phyloP scores from a whole-genome alignment of 1,140 invertebrate genomes.

The Coboldia fuscipes region DNA sequence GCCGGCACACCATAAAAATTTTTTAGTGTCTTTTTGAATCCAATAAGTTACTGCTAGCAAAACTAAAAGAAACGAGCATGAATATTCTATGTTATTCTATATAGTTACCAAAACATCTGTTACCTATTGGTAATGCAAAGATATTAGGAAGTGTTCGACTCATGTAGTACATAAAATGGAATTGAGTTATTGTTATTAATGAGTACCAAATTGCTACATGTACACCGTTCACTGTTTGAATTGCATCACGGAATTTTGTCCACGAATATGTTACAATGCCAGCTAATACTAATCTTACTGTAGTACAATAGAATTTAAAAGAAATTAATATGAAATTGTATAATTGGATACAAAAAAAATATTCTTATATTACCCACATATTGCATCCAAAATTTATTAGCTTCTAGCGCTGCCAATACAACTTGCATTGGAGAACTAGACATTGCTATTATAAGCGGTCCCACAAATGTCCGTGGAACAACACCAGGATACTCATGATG shows the following conservation, averaged over 20 bases:
- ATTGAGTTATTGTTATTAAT: constrained; percentile 72
- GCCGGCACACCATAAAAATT: constrained; percentile 68
- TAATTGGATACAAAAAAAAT: background rate
- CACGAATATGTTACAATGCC: constrained; percentile 52
- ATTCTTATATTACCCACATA: constrained; percentile 52
- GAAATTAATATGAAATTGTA: constrained; percentile 3
- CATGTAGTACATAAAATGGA: constrained; percentile 95
- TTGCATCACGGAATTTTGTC: constrained; percentile 41
- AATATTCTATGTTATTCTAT: too few relatives aligned
- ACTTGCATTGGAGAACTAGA: constrained; percentile 56
- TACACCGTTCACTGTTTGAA: constrained; percentile 55
- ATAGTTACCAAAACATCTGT: too few relatives aligned
- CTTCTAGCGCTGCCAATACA: constrained; percentile 39
- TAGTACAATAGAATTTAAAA: constrained; percentile 23
- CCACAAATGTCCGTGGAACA: constrained; percentile 90
- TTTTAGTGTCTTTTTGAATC: constrained; percentile 50
- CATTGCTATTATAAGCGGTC: constrained; percentile 65
- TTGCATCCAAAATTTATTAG: constrained; percentile 76
- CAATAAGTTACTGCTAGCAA: constrained; percentile 68
- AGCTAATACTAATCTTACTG: constrained; percentile 67
- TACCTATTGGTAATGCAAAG: constrained; percentile 82
- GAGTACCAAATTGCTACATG: constrained; percentile 65
- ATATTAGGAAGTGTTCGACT: constrained; percentile 90
- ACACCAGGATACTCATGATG: constrained; percentile 96
- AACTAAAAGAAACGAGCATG: constrained; percentile 48